These are phyloP conservation scores for Heliothis subflexa DNA, from an alignment of 1,140 invertebrate genomes.

Conservation along the genomic window DNA sequence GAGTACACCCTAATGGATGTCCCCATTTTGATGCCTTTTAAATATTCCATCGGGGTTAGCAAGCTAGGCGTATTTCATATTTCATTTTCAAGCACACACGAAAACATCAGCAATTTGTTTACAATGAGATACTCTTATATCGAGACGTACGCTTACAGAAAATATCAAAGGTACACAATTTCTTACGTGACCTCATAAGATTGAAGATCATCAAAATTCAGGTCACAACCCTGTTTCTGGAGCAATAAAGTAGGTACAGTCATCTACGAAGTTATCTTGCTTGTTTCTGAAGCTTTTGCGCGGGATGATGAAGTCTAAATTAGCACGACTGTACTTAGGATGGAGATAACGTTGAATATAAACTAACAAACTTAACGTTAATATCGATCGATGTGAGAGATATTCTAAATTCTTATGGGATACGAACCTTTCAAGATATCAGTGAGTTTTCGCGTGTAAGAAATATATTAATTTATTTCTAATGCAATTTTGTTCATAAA, in stretches of 20 bases:
- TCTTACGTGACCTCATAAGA: slow-evolving; percentile 24
- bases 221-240: neutral
- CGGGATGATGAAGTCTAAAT: slow-evolving; percentile 7
- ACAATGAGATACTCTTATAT: neutral
- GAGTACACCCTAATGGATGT: neutral
- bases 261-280: neutral
- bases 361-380: too few species aligned
- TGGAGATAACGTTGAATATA: neutral
- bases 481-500: too few species aligned
- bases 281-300: slow-evolving; percentile 4
- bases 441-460: too few species aligned
- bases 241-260: slow-evolving; percentile 25
- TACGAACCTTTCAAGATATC: too few species aligned
- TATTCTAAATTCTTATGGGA: too few species aligned
- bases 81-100: too few species aligned
- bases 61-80: too few species aligned
- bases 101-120: neutral
- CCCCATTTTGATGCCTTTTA: neutral
- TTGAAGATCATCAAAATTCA: slow-evolving; percentile 17
- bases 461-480: too few species aligned
- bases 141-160: neutral
- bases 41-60: too few species aligned
- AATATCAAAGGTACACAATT: slow-evolving; percentile 25
- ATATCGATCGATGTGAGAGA: too few species aligned
- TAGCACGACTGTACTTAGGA: neutral